Base-by-base conservation (phyloP, 2,113 vertebrate species). In the Esox niger region DNA sequence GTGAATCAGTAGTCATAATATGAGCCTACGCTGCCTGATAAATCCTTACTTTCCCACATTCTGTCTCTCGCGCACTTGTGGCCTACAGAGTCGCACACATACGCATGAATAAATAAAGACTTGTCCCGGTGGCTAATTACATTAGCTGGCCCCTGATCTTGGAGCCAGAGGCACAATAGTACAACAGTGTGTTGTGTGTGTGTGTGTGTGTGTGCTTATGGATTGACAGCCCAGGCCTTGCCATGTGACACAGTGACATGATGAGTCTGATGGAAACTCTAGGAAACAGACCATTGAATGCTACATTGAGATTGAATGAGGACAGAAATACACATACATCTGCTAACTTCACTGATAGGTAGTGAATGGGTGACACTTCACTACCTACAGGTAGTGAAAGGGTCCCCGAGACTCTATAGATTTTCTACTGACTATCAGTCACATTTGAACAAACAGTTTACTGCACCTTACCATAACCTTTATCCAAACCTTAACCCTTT, bases 111-210 rank as follows among this genome's bases (percentile, higher is more conserved):
- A 74, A 70, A 81, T 79, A 68, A 79, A 82, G 69, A 79, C 80
- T 73, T 68, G 31, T 60, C 62, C 63, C 71, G 77, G 66, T 79
- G 60, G 58, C 65, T 81, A 77, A 86, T 80, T 85, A 64, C 69
- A 69, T 82, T 81, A 81, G 78, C 64, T 63, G 72, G 68, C 67
- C 78, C 69, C 75, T 83, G 85, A 77, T 82, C 75, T 74, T 38
- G 11, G 61, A 62, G 74, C 78, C 76, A 66, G 64, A 43, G n/a
- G 79, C 74, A 77, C 67, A 55, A 38, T 79, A 84, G 85, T 87
- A 85, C 86, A 88, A 84, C 75, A 75, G 76, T 84, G 78, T 75
- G 75, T 78, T 66, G 83, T 79, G 73, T 65, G 68, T 79, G 68
- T n/a, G n/a, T 66, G 83, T 79, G 73, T 65, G 68, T 79, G 68